phyloP scores from a whole-genome alignment of 2,113 vertebrate species.

The human (Homo sapiens) region DNA sequence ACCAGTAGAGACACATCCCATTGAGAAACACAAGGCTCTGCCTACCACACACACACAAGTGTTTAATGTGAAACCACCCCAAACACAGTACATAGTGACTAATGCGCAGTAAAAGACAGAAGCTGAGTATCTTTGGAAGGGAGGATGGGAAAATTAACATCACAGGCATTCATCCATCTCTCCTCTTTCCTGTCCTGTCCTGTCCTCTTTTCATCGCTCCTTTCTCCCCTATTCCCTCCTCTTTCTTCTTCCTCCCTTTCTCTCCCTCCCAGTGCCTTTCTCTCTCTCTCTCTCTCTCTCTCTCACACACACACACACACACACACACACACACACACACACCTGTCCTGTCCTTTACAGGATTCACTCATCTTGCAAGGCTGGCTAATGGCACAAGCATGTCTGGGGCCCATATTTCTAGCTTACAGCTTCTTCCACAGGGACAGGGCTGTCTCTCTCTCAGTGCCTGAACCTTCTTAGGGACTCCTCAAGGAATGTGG shows the following conservation, averaged over 20 bases:
- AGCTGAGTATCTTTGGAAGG: not conserved
- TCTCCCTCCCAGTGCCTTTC: not conserved
- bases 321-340: not conserved
- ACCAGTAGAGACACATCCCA: too few relatives aligned
- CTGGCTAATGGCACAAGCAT: not conserved
- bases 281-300: not conserved
- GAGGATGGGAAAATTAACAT: not conserved
- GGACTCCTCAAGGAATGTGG: not conserved
- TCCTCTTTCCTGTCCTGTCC: not conserved
- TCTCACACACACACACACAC: not conserved
- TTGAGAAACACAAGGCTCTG: too few relatives aligned
- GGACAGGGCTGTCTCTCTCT: not conserved
- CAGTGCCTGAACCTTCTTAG: not conserved
- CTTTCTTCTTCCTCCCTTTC: not conserved
- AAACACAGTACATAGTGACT: not conserved
- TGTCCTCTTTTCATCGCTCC: not conserved
- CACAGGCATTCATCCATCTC: too few relatives aligned
- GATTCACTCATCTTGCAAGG: not conserved
- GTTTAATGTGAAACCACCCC: not conserved
- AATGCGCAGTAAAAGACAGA: not conserved
- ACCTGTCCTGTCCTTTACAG: not conserved
- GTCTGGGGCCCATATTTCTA: not conserved
- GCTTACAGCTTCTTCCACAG: not conserved
- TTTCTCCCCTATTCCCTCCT: not conserved
- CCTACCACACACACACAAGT: not conserved